phyloP scores from a whole-genome alignment of 2,888 invertebrate genomes.

The Tipula helvola region DNA sequence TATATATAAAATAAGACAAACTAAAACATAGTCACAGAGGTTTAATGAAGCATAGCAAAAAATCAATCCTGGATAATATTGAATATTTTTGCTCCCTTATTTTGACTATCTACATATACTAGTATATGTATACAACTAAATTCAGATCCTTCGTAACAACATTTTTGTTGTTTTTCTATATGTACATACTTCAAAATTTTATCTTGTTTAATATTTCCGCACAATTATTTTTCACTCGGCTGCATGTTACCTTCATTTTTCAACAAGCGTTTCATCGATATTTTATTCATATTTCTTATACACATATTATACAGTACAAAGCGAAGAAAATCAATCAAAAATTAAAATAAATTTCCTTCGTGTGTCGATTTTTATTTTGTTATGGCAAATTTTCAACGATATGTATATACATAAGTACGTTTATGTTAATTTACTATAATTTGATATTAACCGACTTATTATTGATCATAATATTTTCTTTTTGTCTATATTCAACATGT shows the following conservation, averaged over 20 bases:
- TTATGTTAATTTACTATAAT: not conserved
- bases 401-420: not conserved
- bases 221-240: not conserved
- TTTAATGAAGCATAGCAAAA: not conserved
- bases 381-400: not conserved
- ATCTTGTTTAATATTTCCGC: not conserved
- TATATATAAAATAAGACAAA: not conserved
- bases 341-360: not conserved
- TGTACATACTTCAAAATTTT: not conserved
- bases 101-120: not conserved
- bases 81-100: not conserved
- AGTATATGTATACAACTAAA: not conserved
- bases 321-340: not conserved
- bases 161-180: not conserved
- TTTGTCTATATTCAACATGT: not conserved
- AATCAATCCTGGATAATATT: not conserved
- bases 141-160: not conserved
- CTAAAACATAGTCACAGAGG: not conserved
- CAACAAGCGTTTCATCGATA: not conserved
- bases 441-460: not conserved
- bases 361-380: not conserved
- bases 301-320: not conserved
- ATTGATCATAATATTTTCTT: not conserved
- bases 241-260: not conserved
- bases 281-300: not conserved